Base-by-base conservation (phyloP, 2,113 vertebrate species). In the Anarhynchus alexandrinus region DNA sequence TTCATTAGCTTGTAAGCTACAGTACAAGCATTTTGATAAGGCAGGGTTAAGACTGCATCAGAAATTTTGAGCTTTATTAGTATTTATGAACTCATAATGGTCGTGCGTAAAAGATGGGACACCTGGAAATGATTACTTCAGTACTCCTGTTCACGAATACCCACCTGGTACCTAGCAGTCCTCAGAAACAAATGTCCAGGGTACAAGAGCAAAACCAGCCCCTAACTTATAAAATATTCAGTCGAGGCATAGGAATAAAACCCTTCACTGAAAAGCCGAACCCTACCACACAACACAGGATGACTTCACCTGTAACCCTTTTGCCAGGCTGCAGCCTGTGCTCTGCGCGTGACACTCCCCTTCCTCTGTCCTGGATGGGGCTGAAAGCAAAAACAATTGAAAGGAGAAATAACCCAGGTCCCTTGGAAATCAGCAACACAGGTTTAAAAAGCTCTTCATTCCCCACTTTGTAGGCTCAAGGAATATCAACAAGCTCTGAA, bases 381-480 rank as follows among this genome's bases (percentile, higher is more conserved):
- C 61, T 70, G n/a, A 51, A 38, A 36, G 49, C 34, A 78, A 69
- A 43, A 76, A 43, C 0, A 2, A 66, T 29, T 54, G 34, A 66
- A 67, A 79, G 18, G 36, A 91, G 47, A 70, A 76, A 43, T 47
- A 57, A 36, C 14, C 26, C 25, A 51, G 12, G 29, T 43, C n/a
- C 32, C 25, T 45, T 5, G 9, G 49, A 32, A 86, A 40, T 22
- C 0, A 0, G 32, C 9, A 45, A 32, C 6, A 27, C 3, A 15
- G 5, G 8, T 42, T 51, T 21, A 17, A 80, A 86, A 93, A 57
- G 7, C n/a, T 70, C 26, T 61, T 34, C 38, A 14, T 23, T 83
- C 18, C 79, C 29, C 11, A 12, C n/a, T 42, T 80, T 26, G 42
- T 51, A 83, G 52, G 58, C 66, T 58, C 22, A 40, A 83, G 76